phyloP scores from a whole-genome alignment of 2,113 vertebrate species.

The Nannospalax galili region DNA sequence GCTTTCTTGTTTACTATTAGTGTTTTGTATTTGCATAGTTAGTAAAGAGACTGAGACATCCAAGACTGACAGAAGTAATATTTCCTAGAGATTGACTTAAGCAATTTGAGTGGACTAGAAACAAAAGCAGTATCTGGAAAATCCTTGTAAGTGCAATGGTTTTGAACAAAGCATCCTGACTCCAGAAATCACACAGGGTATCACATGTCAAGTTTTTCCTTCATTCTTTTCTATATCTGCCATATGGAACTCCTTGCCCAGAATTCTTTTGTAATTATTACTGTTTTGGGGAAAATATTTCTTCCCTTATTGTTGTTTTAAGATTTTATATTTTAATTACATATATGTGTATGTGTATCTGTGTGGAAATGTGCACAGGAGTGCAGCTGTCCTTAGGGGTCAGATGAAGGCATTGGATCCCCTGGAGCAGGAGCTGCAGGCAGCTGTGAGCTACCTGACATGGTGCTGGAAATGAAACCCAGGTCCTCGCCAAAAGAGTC shows the following conservation, averaged over 20 bases:
- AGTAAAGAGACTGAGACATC: neutral
- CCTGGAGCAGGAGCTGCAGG: no score
- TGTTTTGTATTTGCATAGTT: neutral
- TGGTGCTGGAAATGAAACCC: no score
- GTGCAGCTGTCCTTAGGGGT: no score
- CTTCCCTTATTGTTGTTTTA: neutral
- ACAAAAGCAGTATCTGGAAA: neutral
- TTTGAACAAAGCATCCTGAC: neutral
- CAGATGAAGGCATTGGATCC: no score
- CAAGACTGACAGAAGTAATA: neutral
- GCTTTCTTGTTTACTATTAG: neutral
- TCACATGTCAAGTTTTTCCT: neutral
- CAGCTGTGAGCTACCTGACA: no score
- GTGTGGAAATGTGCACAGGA: no score
- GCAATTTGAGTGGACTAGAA: neutral
- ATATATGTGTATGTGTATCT: no score
- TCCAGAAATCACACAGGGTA: neutral
- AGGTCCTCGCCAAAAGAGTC: no score
- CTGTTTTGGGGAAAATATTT: neutral
- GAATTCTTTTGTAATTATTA: neutral
- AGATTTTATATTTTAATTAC: no score
- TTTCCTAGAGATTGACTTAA: conserved; percentile 36
- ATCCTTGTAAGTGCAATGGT: neutral
- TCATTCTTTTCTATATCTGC: neutral
- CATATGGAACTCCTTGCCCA: neutral